These are phyloP conservation scores for Donacobius atricapilla DNA, from an alignment of 2,113 vertebrate genomes.

Conservation along the genomic window DNA sequence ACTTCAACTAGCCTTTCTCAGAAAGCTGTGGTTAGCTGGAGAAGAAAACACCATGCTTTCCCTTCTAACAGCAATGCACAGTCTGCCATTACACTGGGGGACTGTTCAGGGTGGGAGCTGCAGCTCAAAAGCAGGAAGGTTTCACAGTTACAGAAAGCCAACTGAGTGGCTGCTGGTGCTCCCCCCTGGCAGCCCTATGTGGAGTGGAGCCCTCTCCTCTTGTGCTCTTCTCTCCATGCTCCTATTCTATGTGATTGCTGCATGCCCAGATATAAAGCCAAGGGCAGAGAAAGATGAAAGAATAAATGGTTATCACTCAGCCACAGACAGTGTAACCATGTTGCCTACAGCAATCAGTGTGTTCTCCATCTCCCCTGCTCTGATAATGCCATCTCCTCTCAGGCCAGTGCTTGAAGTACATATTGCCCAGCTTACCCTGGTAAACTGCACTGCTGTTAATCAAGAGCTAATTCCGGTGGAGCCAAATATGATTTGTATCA, in stretches of 20 bases:
- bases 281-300: neutral
- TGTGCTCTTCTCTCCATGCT: neutral
- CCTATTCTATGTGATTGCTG: neutral
- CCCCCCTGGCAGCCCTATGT: rapidly evolving
- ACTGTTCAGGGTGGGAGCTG: neutral
- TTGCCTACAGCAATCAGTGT: neutral
- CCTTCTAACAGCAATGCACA: neutral
- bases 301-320: neutral
- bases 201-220: neutral
- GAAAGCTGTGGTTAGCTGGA: neutral
- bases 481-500: neutral
- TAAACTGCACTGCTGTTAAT: neutral
- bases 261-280: neutral
- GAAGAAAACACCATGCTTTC: neutral
- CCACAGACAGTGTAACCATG: neutral
- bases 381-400: neutral
- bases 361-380: neutral
- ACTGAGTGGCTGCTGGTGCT: neutral
- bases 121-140: neutral
- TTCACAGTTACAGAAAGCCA: neutral
- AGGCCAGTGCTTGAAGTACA: neutral
- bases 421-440: neutral
- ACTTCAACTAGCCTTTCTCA: neutral
- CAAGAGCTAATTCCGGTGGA: neutral
- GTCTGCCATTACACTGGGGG: neutral